These are phyloP conservation scores for Centropus bengalensis DNA, from an alignment of 2,113 vertebrate species.

Conservation along the genomic window DNA sequence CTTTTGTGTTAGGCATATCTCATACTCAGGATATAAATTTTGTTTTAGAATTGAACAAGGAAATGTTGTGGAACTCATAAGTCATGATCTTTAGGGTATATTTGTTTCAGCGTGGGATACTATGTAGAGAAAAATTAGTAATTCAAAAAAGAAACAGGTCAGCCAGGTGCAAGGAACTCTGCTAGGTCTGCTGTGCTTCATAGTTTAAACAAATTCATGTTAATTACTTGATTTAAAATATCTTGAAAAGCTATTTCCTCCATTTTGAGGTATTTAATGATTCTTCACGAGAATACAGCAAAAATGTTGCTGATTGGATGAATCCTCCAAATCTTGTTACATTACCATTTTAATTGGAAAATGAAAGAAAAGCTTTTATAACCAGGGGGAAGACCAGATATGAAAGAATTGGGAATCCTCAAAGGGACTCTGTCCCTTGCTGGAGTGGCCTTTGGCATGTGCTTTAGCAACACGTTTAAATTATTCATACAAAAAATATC, in stretches of 20 bases:
- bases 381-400: conserved; percentile 19
- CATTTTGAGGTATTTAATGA: neutral
- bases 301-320: neutral
- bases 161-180: neutral
- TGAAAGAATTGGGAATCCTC: conserved; percentile 8
- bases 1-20: neutral
- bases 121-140: neutral
- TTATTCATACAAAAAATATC: neutral
- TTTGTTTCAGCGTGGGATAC: neutral
- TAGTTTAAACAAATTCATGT: neutral
- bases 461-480: neutral
- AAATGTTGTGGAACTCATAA: neutral
- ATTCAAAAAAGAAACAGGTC: neutral
- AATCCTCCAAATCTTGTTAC: neutral
- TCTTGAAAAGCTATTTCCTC: neutral
- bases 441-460: neutral
- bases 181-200: neutral
- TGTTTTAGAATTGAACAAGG: neutral
- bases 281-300: neutral
- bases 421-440: neutral
- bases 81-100: neutral
- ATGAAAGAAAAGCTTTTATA: conserved; percentile 33
- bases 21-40: neutral
- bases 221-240: neutral
- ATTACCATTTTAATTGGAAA: conserved; percentile 55